Evolutionary conservation across 2,113 vertebrate genomes (phyloP).

Genomic region (Rhea pennata): DNA sequence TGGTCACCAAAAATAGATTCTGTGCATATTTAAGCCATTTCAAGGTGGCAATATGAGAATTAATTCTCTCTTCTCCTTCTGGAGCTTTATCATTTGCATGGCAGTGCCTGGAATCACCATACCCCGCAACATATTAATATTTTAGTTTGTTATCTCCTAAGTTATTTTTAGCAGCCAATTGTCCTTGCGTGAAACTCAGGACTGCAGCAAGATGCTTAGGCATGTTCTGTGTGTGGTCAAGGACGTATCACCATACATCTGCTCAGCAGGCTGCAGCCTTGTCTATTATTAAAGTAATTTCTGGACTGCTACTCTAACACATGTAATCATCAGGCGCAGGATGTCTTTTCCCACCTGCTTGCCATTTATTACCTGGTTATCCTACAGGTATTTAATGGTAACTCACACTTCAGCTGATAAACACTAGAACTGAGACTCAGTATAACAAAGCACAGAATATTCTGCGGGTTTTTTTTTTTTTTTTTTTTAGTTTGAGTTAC

Average conservation of each 20-base stretch:
- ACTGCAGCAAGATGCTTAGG: not conserved
- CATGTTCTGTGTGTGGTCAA: not conserved
- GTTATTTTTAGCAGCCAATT: slow-evolving; percentile 27
- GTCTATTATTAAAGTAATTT: slow-evolving; percentile 21
- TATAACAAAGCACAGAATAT: not conserved
- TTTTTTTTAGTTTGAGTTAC: not conserved
- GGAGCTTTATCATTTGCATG: not conserved
- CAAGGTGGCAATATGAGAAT: not conserved
- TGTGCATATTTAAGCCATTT: slow-evolving; percentile 29
- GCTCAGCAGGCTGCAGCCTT: slow-evolving; percentile 30
- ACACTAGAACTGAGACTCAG: not conserved
- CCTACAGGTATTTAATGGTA: not conserved
- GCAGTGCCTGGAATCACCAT: not conserved
- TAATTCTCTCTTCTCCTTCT: not conserved
- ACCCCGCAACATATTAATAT: slow-evolving; percentile 28
- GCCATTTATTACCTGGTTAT: not conserved
- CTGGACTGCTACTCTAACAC: not conserved
- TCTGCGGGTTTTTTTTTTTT: not conserved
- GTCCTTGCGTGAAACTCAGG: not conserved
- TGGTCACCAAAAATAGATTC: slow-evolving; percentile 37
- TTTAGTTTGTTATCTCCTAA: not conserved
- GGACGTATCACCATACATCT: not conserved
- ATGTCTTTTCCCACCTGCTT: slow-evolving; percentile 22
- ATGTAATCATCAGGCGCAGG: not conserved
- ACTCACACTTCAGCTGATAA: not conserved